Evolutionary conservation across 1,140 invertebrate genomes (phyloP), one percentile per base, ranked within the genome.

Genomic region (Heliconius hewitsoni): DNA sequence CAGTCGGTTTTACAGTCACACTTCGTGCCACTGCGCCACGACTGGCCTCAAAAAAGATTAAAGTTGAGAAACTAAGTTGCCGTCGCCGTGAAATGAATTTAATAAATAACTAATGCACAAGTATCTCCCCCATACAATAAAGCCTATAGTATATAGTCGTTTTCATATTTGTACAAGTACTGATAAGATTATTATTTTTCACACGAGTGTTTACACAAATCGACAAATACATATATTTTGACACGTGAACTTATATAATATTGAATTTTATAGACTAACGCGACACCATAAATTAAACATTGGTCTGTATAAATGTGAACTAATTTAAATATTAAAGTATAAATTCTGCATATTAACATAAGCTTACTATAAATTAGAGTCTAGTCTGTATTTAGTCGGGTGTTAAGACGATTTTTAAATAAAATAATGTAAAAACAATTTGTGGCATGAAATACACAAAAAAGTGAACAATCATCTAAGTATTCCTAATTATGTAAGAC

Each of bases 91-190:
- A 57, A 19, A n/a, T 66, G 57, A 66, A 71, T 71, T n/a, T 71
- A 19, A 71, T 71, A 71, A 37, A 71, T 27, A 3, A 11, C 34
- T 13, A 46, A 52, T 52, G 13, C 19, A 71, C 23, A 9, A 39
- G 34, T n/a, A 71, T 71, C 34, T 71, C 34, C 71, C 71, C 71
- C 71, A 71, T 66, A 27, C 23, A 66, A 66, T 71, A 71, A 39
- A 37, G 71, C 16, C 39, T 37, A 2, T 30, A 2, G 30, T 30
- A 30, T 19, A 34, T 39, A 34, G 18, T n/a, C 30, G 18, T 39
- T 71, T 18, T 39, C 34, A n/a, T 39, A 71, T 71, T 71, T 71
- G 71, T 8, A 71, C 19, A 37, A 37, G 30, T 34, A 8, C 23
- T 66, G 71, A 71, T 71, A 39, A 71, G 30, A 16, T 71, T 37